Base-by-base conservation (phyloP, 1,140 invertebrate genomes). In the Calosoma granatense region DNA sequence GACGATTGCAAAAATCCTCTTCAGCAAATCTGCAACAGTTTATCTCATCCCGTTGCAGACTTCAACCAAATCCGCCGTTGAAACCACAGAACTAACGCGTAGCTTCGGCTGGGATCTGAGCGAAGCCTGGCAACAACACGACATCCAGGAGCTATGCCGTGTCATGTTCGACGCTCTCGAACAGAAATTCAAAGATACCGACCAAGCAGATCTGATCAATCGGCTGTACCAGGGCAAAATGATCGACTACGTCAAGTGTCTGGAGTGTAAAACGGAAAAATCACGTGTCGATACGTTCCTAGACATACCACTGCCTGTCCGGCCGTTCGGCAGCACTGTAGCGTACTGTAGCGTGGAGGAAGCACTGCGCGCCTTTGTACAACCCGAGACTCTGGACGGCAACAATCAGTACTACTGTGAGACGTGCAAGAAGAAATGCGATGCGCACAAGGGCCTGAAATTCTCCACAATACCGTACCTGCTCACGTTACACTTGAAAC, bases 81-180 rank as follows among this genome's bases (percentile, higher is more conserved):
- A 93, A 72, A 95, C 92, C 2, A 93, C 88, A 6, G 86, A 92
- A 61, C 72, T 96, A 41, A 96, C 92, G 1, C 80, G 78, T 59
- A 92, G 90, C 70, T 96, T 96, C 74, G 92, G 92, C 17, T 96
- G 92, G 92, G 87, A 92, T 69, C 87, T 85, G 6, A 85, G 86
- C 59, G 88, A 94, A 73, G 88, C 89, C 0, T 94, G 90, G 88
- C 88, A 94, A 61, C 92, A 95, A 67, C 92, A 95, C 65, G 92
- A 95, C 69, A 90, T 95, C 43, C 91, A 94, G 71, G 92, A 95
- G 68, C 70, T 95, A 22, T 94, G 88, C 71, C 78, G 91, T 55
- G 87, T 94, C 2, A 92, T 96, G 90, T 93, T 95, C 69, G 92
- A 95, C 73, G 90, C 90, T 0, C 70, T 96, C 15, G 90, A 93